These are phyloP conservation scores for Noctua janthe DNA, from an alignment of 2,888 invertebrate genomes.

Conservation along the genomic window DNA sequence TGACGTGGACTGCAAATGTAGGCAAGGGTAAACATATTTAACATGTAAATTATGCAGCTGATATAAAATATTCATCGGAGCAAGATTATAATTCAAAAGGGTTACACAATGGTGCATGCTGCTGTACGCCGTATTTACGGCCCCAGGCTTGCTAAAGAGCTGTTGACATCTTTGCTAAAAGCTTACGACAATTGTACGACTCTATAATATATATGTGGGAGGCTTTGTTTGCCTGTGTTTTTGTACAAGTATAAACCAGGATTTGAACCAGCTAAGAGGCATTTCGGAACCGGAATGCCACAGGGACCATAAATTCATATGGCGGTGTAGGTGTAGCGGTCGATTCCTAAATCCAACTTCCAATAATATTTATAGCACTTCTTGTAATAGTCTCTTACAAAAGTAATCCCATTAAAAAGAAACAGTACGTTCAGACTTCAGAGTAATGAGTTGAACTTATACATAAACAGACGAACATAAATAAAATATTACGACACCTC, in stretches of 20 bases:
- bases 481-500: constrained; percentile 40
- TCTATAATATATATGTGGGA: constrained; percentile 37
- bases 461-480: constrained; percentile 25
- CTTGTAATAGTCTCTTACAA: constrained; percentile 16
- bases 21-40: constrained; percentile 59
- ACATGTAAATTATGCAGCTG: constrained; percentile 61
- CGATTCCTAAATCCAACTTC: constrained; percentile 17
- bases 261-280: constrained; percentile 30
- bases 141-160: constrained; percentile 54
- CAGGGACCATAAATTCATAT: constrained; percentile 27
- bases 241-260: constrained; percentile 27
- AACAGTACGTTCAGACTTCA: constrained; percentile 9
- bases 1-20: constrained; percentile 58
- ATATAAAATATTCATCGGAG: constrained; percentile 61
- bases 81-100: constrained; percentile 55
- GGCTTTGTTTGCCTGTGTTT: constrained; percentile 40
- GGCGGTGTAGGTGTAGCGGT: constrained; percentile 38
- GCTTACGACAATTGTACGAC: constrained; percentile 50
- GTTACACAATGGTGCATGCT: constrained; percentile 55
- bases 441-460: constrained; percentile 34
- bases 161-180: constrained; percentile 64
- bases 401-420: constrained; percentile 34
- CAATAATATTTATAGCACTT: constrained; percentile 46
- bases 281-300: constrained; percentile 38
- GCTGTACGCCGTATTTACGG: constrained; percentile 42